Evolutionary conservation across 2,888 invertebrate genomes (phyloP), one percentile per base, ranked within the genome.

Genomic region (Cryptus viduatorius): DNA sequence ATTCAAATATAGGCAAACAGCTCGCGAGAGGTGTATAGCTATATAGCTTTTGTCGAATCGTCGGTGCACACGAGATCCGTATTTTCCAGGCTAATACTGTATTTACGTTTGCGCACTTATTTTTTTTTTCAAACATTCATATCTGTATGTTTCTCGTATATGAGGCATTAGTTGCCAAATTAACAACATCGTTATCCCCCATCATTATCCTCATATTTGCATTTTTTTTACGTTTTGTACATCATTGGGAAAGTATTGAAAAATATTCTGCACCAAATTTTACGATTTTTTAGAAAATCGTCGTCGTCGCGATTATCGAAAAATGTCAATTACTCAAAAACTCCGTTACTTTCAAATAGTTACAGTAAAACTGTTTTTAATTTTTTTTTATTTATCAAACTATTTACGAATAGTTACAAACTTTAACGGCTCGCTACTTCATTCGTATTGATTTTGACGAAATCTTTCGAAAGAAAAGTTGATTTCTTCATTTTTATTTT

Each of bases 1-100:
- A 59, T 59, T 29, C 59, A 29, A 59, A 59, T 59, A n/a, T 14
- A n/a, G 59, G 59, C 31, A 59, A 59, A 59, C 31, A 59, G 59
- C 59, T 59, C 59, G 29, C 59, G 59, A 29, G 59, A 14, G 59
- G 29, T 5, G 14, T 59, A 48, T 29, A 29, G 7, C 24, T 59
- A 31, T n/a, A 31, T 29, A 56, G 24, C 19, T 19, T 10, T 12
- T 8, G 56, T 24, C 24, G 12, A 24, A 19, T 56, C 24, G 29
- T n/a, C 14, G 12, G 14, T 12, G 29, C 59, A 59, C 14, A 4
- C 5, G 31, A 31, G 19, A 8, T 10, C 1, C 56, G 56, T 24
- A 5, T 59, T 7, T 59, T 59, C 12, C 12, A n/a, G 14, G 29
- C 31, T 7, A 29, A 14, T 7, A 14, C 31, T 24, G 59, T 31